These are phyloP conservation scores for Caenorhabditis wallacei DNA, from an alignment of 2,888 invertebrate species.

Conservation along the genomic window DNA sequence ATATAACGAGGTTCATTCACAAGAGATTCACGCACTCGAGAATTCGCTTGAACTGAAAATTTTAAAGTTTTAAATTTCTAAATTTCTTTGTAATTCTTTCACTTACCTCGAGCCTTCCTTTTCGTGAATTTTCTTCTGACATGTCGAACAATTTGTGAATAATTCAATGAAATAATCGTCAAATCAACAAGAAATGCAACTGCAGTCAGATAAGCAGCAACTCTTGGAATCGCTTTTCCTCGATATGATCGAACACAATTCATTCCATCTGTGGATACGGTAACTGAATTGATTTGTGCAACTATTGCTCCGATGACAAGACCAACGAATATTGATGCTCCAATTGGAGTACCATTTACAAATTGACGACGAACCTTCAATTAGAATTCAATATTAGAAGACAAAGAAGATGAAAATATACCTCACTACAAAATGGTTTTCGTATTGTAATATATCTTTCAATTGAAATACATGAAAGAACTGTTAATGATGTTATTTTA, in stretches of 20 bases:
- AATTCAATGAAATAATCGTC: constrained; percentile 77
- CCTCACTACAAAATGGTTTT: constrained; percentile 81
- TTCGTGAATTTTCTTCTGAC: constrained; percentile 81
- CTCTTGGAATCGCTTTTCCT: constrained; percentile 56
- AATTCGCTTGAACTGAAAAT: constrained; percentile 69
- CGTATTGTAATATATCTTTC: constrained; percentile 81
- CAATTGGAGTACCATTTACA: constrained; percentile 79
- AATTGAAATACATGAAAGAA: constrained; percentile 80
- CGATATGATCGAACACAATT: constrained; percentile 74
- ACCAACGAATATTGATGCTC: constrained; percentile 74
- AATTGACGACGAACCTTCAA: constrained; percentile 77
- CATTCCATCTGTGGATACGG: constrained; percentile 71
- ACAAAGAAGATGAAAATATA: constrained; percentile 22
- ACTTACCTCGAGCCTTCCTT: constrained; percentile 77
- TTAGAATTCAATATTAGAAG: neutral
- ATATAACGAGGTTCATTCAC: constrained; percentile 81
- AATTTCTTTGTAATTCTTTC: neutral
- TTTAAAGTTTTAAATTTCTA: neutral
- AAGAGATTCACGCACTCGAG: constrained; percentile 72
- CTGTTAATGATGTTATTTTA: constrained; percentile 80
- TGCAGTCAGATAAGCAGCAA: constrained; percentile 68
- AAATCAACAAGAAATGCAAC: constrained; percentile 76
- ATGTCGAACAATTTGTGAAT: constrained; percentile 81
- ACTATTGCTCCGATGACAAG: constrained; percentile 75
- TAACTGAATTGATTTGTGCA: constrained; percentile 69